Percentiles rank a stretch among this genome's conserved stretches.
phyloP scores from a whole-genome alignment of 2,797 vertebrate species.

The Staurois parvus region DNA sequence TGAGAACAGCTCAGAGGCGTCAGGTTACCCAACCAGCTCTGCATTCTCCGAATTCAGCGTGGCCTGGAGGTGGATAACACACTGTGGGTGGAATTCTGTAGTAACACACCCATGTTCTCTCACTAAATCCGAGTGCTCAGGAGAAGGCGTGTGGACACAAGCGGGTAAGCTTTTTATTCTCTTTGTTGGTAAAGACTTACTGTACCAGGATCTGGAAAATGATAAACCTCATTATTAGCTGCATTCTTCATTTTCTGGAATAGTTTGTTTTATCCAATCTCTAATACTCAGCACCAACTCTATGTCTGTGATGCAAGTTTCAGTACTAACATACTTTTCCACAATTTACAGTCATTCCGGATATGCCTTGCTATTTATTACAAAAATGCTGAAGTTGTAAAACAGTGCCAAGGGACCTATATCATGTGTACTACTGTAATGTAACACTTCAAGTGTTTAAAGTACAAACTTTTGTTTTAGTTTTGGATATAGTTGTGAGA shows the following conservation, averaged over 20 bases:
- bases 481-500: background rate
- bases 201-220: no score
- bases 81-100: conserved; percentile 1
- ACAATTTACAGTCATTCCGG: background rate
- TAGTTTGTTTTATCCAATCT: background rate
- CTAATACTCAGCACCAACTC: no score
- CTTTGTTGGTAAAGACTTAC: no score
- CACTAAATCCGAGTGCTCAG: background rate
- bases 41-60: conserved; percentile 2
- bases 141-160: background rate
- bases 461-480: background rate
- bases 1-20: background rate
- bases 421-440: background rate
- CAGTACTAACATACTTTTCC: background rate
- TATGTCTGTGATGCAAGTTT: background rate
- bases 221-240: no score
- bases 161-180: conserved; percentile 1
- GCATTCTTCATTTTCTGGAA: no score
- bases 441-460: no score
- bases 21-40: conserved; percentile 27
- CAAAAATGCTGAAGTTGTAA: background rate
- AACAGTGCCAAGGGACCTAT: background rate
- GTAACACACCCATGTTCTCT: conserved; percentile 40
- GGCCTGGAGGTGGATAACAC: conserved; percentile 28
- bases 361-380: background rate